Evolutionary conservation across 2,113 vertebrate species (phyloP).

Genomic region (Grammomys surdaster): DNA sequence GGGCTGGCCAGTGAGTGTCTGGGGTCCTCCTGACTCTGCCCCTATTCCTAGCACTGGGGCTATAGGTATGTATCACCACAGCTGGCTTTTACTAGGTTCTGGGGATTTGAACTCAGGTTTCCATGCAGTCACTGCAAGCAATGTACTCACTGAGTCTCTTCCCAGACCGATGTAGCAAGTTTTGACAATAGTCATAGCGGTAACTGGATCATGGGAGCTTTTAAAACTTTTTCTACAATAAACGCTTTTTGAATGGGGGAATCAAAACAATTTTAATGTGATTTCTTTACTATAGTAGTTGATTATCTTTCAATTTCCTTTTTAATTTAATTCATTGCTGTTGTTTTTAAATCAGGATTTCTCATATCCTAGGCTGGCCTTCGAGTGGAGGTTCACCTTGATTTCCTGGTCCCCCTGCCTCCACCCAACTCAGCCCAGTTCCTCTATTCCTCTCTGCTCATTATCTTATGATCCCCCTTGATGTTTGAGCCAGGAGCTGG

Average conservation of each 20-base stretch:
- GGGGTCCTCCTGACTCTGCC: background rate
- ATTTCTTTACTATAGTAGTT: constrained; percentile 30
- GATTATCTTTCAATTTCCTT: background rate
- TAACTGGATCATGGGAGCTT: background rate
- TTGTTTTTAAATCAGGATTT: background rate
- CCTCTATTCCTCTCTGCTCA: background rate
- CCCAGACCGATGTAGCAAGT: background rate
- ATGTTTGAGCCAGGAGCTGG: background rate
- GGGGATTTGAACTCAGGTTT: background rate
- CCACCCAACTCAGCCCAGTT: background rate
- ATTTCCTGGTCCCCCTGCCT: background rate
- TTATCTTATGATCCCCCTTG: background rate
- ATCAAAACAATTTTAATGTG: background rate
- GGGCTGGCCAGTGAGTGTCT: background rate
- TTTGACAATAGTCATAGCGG: background rate
- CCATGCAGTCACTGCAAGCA: background rate
- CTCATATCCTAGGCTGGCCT: background rate
- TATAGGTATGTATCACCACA: background rate
- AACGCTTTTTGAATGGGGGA: constrained; percentile 8
- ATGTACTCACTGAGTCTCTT: background rate
- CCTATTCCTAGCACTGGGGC: background rate
- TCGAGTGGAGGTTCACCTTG: background rate
- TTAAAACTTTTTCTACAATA: constrained; percentile 32
- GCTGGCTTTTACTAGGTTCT: background rate
- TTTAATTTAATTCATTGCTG: background rate